phyloP scores from a whole-genome alignment of 1,140 invertebrate species.

The Drosophila funebris region DNA sequence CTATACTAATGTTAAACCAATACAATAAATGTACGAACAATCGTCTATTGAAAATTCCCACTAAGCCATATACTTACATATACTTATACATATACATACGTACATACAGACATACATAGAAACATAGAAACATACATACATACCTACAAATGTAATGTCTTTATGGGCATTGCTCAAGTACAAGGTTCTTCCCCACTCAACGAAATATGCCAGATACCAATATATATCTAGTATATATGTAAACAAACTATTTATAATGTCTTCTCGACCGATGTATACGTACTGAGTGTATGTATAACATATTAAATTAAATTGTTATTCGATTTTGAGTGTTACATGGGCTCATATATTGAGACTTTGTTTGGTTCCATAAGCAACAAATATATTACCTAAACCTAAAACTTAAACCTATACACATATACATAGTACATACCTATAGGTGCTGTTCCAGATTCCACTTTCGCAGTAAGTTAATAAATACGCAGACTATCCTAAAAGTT shows the following conservation, averaged over 20 bases:
- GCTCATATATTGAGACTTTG: neutral
- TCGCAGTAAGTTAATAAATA: neutral
- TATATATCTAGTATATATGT: slow-evolving; percentile 15
- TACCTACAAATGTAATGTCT: slow-evolving; percentile 13
- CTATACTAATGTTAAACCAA: slow-evolving; percentile 43
- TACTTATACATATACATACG: slow-evolving; percentile 31
- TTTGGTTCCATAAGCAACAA: neutral
- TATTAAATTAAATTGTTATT: neutral
- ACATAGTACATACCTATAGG: neutral
- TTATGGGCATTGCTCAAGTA: slow-evolving; percentile 29
- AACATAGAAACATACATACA: slow-evolving; percentile 11
- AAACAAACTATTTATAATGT: slow-evolving; percentile 14
- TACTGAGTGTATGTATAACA: no score
- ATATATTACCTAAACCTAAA: neutral
- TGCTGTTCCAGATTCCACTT: neutral
- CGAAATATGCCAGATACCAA: slow-evolving; percentile 31
- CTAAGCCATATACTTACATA: slow-evolving; percentile 33
- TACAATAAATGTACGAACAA: slow-evolving; percentile 73
- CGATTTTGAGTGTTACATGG: no score
- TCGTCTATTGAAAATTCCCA: slow-evolving; percentile 53
- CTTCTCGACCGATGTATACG: neutral
- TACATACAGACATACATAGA: slow-evolving; percentile 6
- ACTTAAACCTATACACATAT: neutral
- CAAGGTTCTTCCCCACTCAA: slow-evolving; percentile 59
- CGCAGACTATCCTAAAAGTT: neutral